Evolutionary conservation across 2,888 invertebrate species (phyloP), one percentile per base, ranked within the genome.

Genomic region (Lasioglossum villosulum): DNA sequence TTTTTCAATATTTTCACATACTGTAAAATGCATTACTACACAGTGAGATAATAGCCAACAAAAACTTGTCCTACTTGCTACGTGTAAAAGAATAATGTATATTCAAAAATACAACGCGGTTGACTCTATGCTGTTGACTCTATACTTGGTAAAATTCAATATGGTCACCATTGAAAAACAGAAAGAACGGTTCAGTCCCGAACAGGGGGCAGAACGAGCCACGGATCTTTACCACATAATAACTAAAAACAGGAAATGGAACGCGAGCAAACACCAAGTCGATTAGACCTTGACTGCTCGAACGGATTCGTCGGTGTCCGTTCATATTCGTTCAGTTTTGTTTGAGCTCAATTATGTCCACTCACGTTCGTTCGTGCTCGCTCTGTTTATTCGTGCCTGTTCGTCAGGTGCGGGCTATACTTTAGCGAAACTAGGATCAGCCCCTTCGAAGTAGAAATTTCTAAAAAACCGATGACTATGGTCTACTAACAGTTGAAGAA

Each of bases 331-430:
- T 66, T 34, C 34, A 10, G 30, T 30, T 34, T 66, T 34, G 66
- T 66, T 34, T 34, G 66, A 34, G 34, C 66, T 66, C 66, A 48
- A 37, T 72, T 80, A 37, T 52, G 27, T n/a, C 68, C 56, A 12
- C 78, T 81, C 78, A 81, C 37, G 66, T 34, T 66, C 66, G 66
- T 66, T 19, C 66, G 66, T 66, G 34, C 66, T 19, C 66, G 66
- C 8, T 34, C 66, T 66, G 66, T 66, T 66, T 66, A 66, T 66
- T 66, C 66, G 34, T 30, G 66, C 66, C 19, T 34, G 34, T 30
- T 66, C 34, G 34, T 34, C 66, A 34, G 16, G 34, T 34, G 19
- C 10, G 19, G 30, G 8, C 19, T 34, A 30, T 34, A 34, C 3
- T 66, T 66, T 34, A 34, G 66, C 34, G 34, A 66, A 66, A 66